Evolutionary conservation across 2,888 invertebrate genomes (phyloP).

Genomic region (Ornithoptera priamus): DNA sequence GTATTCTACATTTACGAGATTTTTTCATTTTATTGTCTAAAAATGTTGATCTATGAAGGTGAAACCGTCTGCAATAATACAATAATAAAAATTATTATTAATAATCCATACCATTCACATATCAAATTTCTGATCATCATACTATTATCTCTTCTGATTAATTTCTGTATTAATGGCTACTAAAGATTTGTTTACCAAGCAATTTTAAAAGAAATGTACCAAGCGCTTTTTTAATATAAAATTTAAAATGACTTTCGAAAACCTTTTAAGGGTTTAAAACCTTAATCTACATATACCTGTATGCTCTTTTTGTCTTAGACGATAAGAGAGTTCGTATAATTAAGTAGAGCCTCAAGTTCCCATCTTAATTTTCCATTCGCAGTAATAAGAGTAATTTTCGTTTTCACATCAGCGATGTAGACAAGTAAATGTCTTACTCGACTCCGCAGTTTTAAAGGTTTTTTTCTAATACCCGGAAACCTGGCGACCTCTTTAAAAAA

Average conservation of each 20-base stretch:
- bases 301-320: not conserved
- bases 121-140: too few species aligned
- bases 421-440: conserved; percentile 12
- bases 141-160: too few species aligned
- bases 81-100: too few species aligned
- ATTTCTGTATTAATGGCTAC: too few species aligned
- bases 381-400: conserved; percentile 12
- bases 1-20: too few species aligned
- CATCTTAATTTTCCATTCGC: conserved; percentile 11
- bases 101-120: too few species aligned
- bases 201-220: not conserved
- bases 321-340: conserved; percentile 9
- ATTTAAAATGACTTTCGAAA: not conserved
- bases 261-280: not conserved
- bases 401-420: conserved; percentile 9
- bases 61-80: too few species aligned
- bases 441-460: conserved; percentile 13
- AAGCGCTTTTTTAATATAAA: not conserved
- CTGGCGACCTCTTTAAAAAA: conserved; percentile 8
- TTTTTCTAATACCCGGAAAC: conserved; percentile 1
- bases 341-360: not conserved
- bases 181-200: not conserved
- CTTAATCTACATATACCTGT: not conserved
- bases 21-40: too few species aligned
- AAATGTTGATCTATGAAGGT: too few species aligned